Evolutionary conservation across 2,888 invertebrate genomes (phyloP), one percentile per base, ranked within the genome.

Genomic region (Agelastica alni): DNA sequence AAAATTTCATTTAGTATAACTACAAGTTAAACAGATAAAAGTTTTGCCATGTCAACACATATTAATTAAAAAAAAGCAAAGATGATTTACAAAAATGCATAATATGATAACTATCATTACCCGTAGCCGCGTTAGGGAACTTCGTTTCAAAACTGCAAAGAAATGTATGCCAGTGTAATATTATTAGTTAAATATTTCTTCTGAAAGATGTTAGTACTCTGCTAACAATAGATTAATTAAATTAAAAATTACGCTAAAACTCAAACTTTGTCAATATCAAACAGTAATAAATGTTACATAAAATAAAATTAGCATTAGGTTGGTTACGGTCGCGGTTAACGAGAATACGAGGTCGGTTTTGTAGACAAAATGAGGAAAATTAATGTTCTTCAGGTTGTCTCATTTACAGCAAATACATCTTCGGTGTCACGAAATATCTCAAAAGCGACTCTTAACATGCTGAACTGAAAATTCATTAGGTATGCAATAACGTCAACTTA

Each of bases 331-430:
- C 6, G 28, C 22, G 46, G 36, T 3, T 28, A 37, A 20, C 36
- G 26, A n/a, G 46, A 7, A 44, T 18, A 46, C 16, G 46, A 46
- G 28, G 36, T 31, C 31, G 17, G 26, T 12, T 36, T 45, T 45
- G 34, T 4, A 22, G 45, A 36, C 20, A 34, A 45, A 32, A 45
- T 26, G 37, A 37, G 36, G 36, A 36, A 36, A 46, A 46, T 46
- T 46, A 46, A 36, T 46, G 22, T 46, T 36, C 46, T 36, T 28
- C 36, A 46, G 46, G 36, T 46, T 34, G 46, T 46, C 46, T 46
- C 36, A 22, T 46, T 37, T 37, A 34, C 22, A 14, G 32, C 13
- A 32, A 44, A 44, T 44, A 32, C 32, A 18, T 45, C 34, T 28
- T 45, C 26, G 46, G 20, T 36, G 36, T 46, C 46, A 26, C 36